Conservation (phyloP, 2,888 invertebrate genomes). For the Drosophila mayaguana region DNA sequence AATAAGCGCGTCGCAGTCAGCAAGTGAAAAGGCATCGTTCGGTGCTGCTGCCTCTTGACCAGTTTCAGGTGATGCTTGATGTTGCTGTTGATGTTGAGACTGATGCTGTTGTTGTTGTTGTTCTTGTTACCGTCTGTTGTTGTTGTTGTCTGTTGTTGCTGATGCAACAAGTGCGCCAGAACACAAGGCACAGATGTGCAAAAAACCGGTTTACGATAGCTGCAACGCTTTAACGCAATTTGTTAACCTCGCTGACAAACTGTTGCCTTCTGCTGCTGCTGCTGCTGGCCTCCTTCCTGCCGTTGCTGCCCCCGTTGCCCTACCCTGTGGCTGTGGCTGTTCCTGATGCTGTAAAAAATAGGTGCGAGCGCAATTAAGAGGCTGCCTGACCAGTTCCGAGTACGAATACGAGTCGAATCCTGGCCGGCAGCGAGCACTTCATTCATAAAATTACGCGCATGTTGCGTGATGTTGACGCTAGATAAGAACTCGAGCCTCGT, state of each 20-base stretch:
- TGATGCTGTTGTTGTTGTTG: slow-evolving; percentile 27
- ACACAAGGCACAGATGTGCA: slow-evolving; percentile 79
- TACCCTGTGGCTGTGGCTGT: neutral
- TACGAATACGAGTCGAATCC: slow-evolving; percentile 55
- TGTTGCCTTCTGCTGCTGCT: slow-evolving; percentile 69
- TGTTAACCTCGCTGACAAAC: slow-evolving; percentile 83
- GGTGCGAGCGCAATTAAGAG: slow-evolving; percentile 81
- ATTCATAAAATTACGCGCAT: slow-evolving; percentile 81
- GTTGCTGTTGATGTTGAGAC: slow-evolving; percentile 7
- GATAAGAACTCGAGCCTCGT: slow-evolving; percentile 58
- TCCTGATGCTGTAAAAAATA: slow-evolving; percentile 52
- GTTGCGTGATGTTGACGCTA: slow-evolving; percentile 76
- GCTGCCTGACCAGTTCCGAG: slow-evolving; percentile 62
- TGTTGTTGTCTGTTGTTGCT: slow-evolving; percentile 40
- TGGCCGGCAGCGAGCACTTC: slow-evolving; percentile 77
- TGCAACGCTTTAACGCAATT: slow-evolving; percentile 74
- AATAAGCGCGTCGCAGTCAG: slow-evolving; percentile 70
- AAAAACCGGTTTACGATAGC: slow-evolving; percentile 71
- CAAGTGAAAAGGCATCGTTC: slow-evolving; percentile 50
- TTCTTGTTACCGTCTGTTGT: neutral
- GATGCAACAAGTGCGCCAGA: slow-evolving; percentile 80
- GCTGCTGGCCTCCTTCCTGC: slow-evolving; percentile 38
- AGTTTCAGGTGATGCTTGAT: slow-evolving; percentile 30
- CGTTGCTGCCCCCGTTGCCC: slow-evolving; percentile 7
- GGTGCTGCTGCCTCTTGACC: slow-evolving; percentile 22